phyloP scores from a whole-genome alignment of 2,113 vertebrate species.

The sheep (Ovis aries) region ARS-UI_Ramb_v3.0 NC_056072.1:44002001-44002500 shows the following conservation, averaged over 20 bases:
- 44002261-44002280: not conserved
- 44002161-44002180: not conserved
- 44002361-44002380: not conserved
- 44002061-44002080: not conserved
- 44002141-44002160: not conserved
- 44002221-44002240: not conserved
- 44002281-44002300: not conserved
- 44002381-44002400: not conserved
- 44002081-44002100: not conserved
- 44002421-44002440: not conserved
- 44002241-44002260: not conserved
- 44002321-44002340: not conserved
- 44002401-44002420: not conserved
- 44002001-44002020: not conserved
- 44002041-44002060: not conserved
- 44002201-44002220: not conserved
- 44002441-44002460: not conserved
- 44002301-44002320: not conserved
- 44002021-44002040: not conserved
- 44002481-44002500: not conserved
- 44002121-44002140: not conserved
- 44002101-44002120: not conserved
- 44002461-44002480: not conserved
- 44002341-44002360: not conserved
- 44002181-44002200: not conserved